Conservation (phyloP, 2,888 invertebrate genomes). For the Phengaris alcon region DNA sequence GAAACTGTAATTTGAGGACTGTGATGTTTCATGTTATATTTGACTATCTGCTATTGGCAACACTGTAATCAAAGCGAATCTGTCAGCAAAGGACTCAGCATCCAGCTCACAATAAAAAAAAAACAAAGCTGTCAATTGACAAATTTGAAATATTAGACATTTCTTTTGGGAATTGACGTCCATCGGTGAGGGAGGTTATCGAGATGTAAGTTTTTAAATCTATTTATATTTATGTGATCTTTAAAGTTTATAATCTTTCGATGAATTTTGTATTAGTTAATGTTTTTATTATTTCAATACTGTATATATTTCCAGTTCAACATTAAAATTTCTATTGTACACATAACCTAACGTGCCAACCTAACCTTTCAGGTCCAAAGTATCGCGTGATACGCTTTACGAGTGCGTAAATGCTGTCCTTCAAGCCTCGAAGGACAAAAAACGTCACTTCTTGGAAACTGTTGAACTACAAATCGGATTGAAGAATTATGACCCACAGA, state of each 20-base stretch:
- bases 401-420: conserved; percentile 94
- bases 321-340: not conserved
- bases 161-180: conserved; percentile 45
- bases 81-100: not conserved
- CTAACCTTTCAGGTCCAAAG: conserved; percentile 87
- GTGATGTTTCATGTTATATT: no score
- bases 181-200: conserved; percentile 47
- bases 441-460: conserved; percentile 97
- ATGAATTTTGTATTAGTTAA: not conserved
- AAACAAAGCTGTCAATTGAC: not conserved
- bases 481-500: conserved; percentile 99
- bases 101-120: not conserved
- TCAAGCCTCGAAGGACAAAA: conserved; percentile 88
- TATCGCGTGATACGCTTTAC: conserved; percentile 97
- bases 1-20: no score
- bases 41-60: no score
- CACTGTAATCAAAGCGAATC: no score
- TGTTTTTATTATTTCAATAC: not conserved
- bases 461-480: conserved; percentile 99
- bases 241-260: not conserved
- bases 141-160: not conserved
- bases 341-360: conserved; percentile 16
- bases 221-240: conserved; percentile 47
- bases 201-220: conserved; percentile 64
- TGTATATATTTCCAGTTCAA: not conserved